These are phyloP conservation scores for Crotalus viridis DNA, from an alignment of 2,113 vertebrate genomes.

Conservation along the genomic window DNA sequence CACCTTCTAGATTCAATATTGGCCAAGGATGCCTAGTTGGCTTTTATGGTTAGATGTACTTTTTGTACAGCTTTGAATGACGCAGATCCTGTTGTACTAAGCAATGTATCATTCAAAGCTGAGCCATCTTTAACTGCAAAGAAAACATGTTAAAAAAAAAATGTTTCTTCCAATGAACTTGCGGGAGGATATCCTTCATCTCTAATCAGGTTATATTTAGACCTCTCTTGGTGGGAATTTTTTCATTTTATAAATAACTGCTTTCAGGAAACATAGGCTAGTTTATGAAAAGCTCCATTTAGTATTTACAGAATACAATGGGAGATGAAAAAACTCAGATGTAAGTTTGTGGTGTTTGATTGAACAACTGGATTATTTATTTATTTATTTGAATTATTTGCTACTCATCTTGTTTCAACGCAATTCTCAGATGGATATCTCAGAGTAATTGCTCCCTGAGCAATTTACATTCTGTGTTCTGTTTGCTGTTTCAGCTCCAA, in stretches of 20 bases:
- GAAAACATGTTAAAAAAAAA: not conserved
- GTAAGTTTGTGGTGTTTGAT: not conserved
- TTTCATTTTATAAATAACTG: not conserved
- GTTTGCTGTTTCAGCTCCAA: constrained; percentile 77
- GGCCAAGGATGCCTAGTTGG: not conserved
- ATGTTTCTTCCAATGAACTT: not conserved
- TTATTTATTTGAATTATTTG: not conserved
- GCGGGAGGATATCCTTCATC: not conserved
- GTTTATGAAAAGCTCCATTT: not conserved
- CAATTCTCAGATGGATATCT: not conserved
- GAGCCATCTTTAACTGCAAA: not conserved
- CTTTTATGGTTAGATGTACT: not conserved
- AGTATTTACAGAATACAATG: not conserved
- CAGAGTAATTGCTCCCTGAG: not conserved
- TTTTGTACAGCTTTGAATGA: not conserved
- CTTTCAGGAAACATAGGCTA: not conserved
- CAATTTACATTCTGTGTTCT: not conserved
- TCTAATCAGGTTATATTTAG: not conserved
- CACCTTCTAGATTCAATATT: not conserved
- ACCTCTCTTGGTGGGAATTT: constrained; percentile 24
- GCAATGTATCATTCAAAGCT: not conserved
- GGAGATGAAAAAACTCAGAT: not conserved
- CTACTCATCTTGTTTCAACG: not conserved
- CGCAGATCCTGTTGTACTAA: not conserved
- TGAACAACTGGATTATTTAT: not conserved